Evolutionary conservation across 2,888 invertebrate genomes (phyloP), one percentile per base, ranked within the genome.

Genomic region (Heliconius ismenius): DNA sequence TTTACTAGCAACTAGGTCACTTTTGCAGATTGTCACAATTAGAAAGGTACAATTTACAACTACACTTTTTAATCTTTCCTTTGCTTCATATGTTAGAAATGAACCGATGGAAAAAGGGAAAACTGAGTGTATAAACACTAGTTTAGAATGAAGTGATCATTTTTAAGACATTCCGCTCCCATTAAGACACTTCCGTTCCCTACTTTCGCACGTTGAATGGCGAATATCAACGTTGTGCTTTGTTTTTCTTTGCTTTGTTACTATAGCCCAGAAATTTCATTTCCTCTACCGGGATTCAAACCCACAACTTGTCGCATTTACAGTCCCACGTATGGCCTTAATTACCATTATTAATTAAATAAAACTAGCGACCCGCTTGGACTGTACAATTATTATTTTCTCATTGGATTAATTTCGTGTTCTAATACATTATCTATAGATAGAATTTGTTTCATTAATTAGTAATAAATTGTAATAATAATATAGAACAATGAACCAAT

Each of bases 1-100:
- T 58, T 13, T 26, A 65, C n/a, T 4, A 69, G 24, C 24, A 70
- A 70, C 58, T 70, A 58, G 70, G 70, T 70, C 58, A 58, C 32
- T 70, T 36, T 54, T 32, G 58, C 58, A 70, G 58, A 58, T 70
- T 70, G 24, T 67, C 32, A 70, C 58, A 70, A 58, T 70, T 70
- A 70, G 32, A 70, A 70, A 58, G 58, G 58, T 58, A 70, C 58
- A 32, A 24, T 15, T 58, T 70, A n/a, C 58, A 58, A 58, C 58
- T 62, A 15, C 26, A 28, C 62, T 58, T 58, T 58, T 63, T 28
- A 18, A 18, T 26, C 6, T 63, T 65, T 36, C 21, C 26, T 49
- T 32, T 70, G 21, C 32, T 54, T 69, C 13, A 54, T 11, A 54
- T 69, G 49, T 28, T 69, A 67, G 21, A n/a, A 21, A 70, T 32